Evolutionary conservation across 37 sponge, comb jelly and placozoan genomes (phyloP).

Genomic region (Tethya wilhelma): DNA sequence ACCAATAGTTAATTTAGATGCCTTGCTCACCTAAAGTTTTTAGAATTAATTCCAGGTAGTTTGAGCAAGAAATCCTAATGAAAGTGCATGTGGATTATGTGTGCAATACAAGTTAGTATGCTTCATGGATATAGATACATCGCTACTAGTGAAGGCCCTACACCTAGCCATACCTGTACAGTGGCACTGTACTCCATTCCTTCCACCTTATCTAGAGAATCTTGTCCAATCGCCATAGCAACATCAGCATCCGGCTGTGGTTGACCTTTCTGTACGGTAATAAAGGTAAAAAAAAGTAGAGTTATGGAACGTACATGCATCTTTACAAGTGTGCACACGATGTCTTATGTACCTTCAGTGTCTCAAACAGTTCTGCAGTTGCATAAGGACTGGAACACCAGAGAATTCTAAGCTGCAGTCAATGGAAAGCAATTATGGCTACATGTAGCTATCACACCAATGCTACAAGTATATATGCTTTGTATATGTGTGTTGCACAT

Average conservation of each 20-base stretch:
- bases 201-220: constrained; percentile 13
- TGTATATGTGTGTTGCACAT: neutral
- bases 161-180: constrained; percentile 40
- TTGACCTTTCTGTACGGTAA: constrained; percentile 45
- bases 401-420: constrained; percentile 72
- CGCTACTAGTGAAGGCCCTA: too few relatives aligned
- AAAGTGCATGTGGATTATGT: neutral
- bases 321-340: neutral
- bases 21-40: constrained; percentile 76
- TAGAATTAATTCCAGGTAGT: constrained; percentile 88
- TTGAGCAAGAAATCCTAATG: constrained; percentile 82
- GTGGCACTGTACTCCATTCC: constrained; percentile 39
- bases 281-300: neutral
- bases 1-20: too few relatives aligned
- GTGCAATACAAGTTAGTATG: neutral
- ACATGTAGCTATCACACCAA: neutral
- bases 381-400: constrained; percentile 90
- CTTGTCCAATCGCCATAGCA: constrained; percentile 62
- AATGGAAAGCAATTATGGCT: neutral
- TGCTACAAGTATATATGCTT: neutral
- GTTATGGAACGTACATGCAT: neutral
- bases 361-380: constrained; percentile 88
- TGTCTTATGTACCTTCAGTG: constrained; percentile 69
- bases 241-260: constrained; percentile 72
- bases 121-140: too few relatives aligned